These are phyloP conservation scores for Troides helena DNA, from an alignment of 2,888 invertebrate species.

Conservation along the genomic window DNA sequence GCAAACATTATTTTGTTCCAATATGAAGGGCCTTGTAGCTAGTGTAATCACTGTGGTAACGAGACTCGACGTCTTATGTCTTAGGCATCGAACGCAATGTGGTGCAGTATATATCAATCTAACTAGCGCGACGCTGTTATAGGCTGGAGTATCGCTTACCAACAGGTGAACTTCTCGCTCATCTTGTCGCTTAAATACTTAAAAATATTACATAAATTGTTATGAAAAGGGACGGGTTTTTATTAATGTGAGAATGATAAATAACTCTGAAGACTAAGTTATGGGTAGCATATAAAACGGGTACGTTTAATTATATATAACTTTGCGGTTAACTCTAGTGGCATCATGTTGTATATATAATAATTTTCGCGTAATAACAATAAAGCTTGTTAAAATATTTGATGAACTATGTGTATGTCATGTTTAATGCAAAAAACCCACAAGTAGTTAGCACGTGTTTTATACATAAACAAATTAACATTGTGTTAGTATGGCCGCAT, in stretches of 20 bases:
- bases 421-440: not conserved
- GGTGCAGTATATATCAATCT: no score
- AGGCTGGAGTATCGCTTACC: no score
- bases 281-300: no score
- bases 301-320: not conserved
- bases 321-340: not conserved
- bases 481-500: not conserved
- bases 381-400: not conserved
- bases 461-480: conserved; percentile 18
- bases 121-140: no score
- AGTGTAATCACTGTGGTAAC: no score
- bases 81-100: no score
- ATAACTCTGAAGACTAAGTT: not conserved
- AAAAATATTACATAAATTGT: not conserved
- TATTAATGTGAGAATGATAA: not conserved
- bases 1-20: no score
- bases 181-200: not conserved
- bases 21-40: no score
- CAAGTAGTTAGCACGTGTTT: conserved; percentile 4
- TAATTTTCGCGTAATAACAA: not conserved
- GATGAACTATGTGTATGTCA: not conserved
- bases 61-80: no score
- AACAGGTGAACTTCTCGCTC: no score
- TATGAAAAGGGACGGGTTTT: not conserved
- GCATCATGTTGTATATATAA: not conserved